Conservation (phyloP, 2,113 vertebrate genomes). For the Calidris pugnax region DNA sequence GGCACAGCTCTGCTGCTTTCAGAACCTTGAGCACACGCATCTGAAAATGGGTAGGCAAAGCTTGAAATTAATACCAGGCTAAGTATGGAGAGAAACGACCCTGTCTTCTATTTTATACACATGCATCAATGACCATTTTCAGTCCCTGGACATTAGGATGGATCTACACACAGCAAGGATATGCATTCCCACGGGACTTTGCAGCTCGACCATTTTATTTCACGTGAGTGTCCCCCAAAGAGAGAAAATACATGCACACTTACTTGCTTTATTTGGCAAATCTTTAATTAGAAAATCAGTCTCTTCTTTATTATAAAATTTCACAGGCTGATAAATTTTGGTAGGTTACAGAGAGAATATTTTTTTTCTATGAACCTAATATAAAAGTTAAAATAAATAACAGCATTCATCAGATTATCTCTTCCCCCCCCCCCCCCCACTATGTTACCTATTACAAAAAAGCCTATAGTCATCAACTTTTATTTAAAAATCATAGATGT, state of each 20-base stretch:
- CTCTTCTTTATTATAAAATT: conserved; percentile 76
- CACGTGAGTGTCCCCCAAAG: not conserved
- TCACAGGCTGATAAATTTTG: conserved; percentile 77
- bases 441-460: conserved; percentile 71
- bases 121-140: not conserved
- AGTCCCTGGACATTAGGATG: not conserved
- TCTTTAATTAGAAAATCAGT: conserved; percentile 81
- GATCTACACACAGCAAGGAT: not conserved
- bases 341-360: conserved; percentile 74
- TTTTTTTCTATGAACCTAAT: conserved; percentile 72
- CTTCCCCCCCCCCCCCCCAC: not conserved
- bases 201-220: not conserved
- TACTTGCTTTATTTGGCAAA: conserved; percentile 74
- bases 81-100: not conserved
- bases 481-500: conserved; percentile 66
- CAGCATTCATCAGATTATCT: conserved; percentile 70
- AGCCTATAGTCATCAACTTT: conserved; percentile 63
- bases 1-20: not conserved
- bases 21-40: not conserved
- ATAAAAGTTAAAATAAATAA: conserved; percentile 80
- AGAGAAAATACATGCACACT: conserved; percentile 47
- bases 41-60: not conserved
- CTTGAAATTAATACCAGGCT: not conserved
- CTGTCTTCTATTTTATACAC: not conserved
- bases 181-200: not conserved